Evolutionary conservation across 2,797 vertebrate species (phyloP).

Genomic region (Podarcis lilfordi): DNA sequence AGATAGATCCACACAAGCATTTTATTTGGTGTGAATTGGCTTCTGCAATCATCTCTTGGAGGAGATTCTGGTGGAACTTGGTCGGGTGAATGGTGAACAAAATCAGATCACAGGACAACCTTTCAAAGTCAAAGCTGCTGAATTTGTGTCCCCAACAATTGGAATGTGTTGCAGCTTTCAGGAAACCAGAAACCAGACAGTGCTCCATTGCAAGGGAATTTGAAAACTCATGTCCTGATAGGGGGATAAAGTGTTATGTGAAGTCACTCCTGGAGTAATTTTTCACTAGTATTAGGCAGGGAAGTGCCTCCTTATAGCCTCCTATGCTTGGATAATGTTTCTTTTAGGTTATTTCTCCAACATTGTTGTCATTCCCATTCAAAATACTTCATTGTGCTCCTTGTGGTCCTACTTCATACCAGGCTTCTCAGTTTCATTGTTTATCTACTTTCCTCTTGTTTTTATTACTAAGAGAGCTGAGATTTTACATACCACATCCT

Average conservation of each 20-base stretch:
- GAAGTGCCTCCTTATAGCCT: conserved; percentile 33
- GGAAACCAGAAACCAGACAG: neutral
- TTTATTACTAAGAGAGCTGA: conserved; percentile 37
- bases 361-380: conserved; percentile 46
- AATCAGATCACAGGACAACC: neutral
- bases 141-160: neutral
- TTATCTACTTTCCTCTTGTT: conserved; percentile 49
- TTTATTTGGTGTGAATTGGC: neutral
- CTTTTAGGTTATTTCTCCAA: conserved; percentile 55
- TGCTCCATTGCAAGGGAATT: neutral
- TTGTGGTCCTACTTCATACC: conserved; percentile 30
- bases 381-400: conserved; percentile 48
- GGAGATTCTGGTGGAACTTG: neutral
- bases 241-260: neutral
- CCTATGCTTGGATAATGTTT: neutral
- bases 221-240: neutral
- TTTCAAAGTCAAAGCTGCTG: neutral
- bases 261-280: neutral
- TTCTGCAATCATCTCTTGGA: neutral
- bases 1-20: neutral
- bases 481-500: conserved; percentile 34
- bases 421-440: conserved; percentile 32
- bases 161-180: neutral
- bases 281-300: conserved; percentile 4
- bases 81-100: neutral